These are phyloP conservation scores for Anolis apletophallus DNA, from an alignment of 2,797 vertebrate genomes.

Conservation along the genomic window DNA sequence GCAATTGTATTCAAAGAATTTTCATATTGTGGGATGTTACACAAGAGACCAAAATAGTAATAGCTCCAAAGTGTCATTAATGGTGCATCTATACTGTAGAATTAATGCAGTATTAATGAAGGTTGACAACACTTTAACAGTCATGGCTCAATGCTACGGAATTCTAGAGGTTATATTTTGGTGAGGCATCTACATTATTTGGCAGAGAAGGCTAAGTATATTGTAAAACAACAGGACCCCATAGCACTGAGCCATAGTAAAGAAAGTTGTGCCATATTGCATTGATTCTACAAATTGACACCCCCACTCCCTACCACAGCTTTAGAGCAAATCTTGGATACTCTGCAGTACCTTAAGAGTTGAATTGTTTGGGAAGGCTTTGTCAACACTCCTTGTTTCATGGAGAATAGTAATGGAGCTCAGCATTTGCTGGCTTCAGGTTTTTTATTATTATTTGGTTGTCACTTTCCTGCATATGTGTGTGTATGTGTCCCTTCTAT, in stretches of 20 bases:
- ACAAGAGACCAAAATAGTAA: background rate
- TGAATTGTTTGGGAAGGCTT: constrained; percentile 17
- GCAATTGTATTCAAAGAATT: constrained; percentile 3
- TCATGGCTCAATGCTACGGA: too few relatives aligned
- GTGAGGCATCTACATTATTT: too few relatives aligned
- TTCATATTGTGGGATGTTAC: background rate
- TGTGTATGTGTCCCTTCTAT: background rate
- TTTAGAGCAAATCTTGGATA: constrained; percentile 35
- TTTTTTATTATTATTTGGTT: background rate
- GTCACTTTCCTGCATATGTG: background rate
- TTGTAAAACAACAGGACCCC: too few relatives aligned
- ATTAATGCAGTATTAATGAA: too few relatives aligned
- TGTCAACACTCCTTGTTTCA: constrained; percentile 2
- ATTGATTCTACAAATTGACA: too few relatives aligned
- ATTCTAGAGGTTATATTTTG: too few relatives aligned
- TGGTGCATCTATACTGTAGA: background rate
- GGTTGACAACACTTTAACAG: too few relatives aligned
- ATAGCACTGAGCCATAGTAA: too few relatives aligned
- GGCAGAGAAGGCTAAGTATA: too few relatives aligned
- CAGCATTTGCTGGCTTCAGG: background rate
- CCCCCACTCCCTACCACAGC: background rate
- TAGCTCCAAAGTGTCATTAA: constrained; percentile 24
- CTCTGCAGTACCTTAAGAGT: constrained; percentile 41
- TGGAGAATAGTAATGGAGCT: constrained; percentile 2
- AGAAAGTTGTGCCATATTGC: too few relatives aligned